Evolutionary conservation across 2,797 vertebrate species (phyloP).

Genomic region (Ispidina lecontei): DNA sequence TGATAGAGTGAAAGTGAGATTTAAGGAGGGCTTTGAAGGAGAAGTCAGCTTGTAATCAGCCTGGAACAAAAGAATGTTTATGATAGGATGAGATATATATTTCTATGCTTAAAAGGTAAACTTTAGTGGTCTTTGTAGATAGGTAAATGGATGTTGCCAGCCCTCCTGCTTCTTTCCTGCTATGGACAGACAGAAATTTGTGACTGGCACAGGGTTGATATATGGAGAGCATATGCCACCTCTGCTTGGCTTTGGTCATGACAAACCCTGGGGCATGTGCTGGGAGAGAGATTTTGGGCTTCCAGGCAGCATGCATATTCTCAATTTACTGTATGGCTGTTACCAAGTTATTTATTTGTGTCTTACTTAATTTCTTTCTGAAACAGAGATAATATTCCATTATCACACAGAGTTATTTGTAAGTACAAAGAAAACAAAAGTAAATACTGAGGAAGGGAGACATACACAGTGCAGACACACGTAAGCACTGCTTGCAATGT

Average conservation of each 20-base stretch:
- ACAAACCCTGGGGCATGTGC: accelerated
- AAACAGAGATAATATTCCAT: neutral
- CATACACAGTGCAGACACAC: neutral
- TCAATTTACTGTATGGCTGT: accelerated
- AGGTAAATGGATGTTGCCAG: neutral
- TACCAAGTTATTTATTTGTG: neutral
- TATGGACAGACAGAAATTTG: neutral
- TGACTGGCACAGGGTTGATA: neutral
- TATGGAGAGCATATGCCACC: neutral
- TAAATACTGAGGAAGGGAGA: neutral
- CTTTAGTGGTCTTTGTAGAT: neutral
- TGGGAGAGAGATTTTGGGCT: neutral
- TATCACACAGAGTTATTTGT: neutral
- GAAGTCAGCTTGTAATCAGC: neutral
- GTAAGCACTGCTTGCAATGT: neutral
- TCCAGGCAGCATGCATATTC: neutral
- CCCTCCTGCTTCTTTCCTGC: neutral
- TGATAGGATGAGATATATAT: neutral
- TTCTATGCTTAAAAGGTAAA: neutral
- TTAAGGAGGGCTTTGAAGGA: slow-evolving; percentile 29
- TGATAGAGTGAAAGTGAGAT: neutral
- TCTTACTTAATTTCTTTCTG: neutral
- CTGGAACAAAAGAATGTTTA: neutral
- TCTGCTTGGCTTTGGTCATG: neutral
- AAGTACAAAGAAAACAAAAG: neutral